Conservation (phyloP, 2,113 vertebrate species). For the Cyanistes caeruleus region DNA sequence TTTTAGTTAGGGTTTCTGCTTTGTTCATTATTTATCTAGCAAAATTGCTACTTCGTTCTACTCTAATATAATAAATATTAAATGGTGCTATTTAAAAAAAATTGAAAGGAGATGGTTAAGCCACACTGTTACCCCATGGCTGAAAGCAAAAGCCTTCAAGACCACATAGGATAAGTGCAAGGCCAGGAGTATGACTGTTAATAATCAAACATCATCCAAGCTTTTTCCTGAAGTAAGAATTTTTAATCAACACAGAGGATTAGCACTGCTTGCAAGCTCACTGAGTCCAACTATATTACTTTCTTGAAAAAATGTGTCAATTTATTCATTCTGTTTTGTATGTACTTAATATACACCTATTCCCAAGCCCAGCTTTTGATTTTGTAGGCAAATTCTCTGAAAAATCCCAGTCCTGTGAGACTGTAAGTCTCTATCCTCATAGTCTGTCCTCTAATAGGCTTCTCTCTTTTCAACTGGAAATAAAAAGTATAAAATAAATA, state of each 20-base stretch:
- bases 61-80: background rate
- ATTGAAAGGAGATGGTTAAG: background rate
- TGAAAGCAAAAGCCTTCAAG: background rate
- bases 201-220: background rate
- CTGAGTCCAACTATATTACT: background rate
- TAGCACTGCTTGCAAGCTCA: background rate
- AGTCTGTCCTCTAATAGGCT: background rate
- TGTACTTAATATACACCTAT: background rate
- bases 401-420: background rate
- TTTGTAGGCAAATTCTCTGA: background rate
- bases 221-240: background rate
- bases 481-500: background rate
- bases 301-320: background rate
- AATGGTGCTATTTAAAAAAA: background rate
- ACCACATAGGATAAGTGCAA: background rate
- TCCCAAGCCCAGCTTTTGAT: background rate
- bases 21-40: background rate
- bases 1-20: background rate
- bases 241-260: background rate
- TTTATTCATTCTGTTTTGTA: background rate
- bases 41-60: background rate
- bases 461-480: background rate
- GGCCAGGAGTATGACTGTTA: background rate
- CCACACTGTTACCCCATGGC: background rate
- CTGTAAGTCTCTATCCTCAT: background rate